Base-by-base conservation (phyloP, 2,888 invertebrate species). In the Acanthopleura granulata region DNA sequence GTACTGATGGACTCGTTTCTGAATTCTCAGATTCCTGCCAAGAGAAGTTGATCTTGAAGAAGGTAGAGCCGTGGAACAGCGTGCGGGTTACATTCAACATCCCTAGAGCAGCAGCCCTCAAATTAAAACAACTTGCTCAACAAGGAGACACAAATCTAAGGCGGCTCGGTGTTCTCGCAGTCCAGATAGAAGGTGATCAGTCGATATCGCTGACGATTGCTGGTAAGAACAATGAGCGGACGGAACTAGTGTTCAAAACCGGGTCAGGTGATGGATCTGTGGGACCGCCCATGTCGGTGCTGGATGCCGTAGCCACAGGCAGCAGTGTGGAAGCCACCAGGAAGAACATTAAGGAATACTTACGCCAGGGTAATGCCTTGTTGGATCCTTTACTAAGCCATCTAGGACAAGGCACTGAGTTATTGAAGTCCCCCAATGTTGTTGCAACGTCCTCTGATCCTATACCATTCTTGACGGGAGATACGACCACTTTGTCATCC, bases 1-100 rank as follows among this genome's bases (percentile, higher is more conserved):
- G 3, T 16, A 18, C 18, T n/a, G n/a, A 16, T 29, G n/a, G 9
- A 70, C 27, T 27, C 49, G n/a, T 70, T 57, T 57, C 70, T 29
- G 14, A 14, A 49, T 49, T 72, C 29, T 72, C 51, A 50, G 72
- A 50, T 29, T 72, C 66, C 66, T 66, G 66, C 25, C 22, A 71
- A 49, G 49, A 71, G 71, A 92, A 92, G 86, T 91, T 94, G 86
- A 92, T 92, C 89, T 93, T 95, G 84, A 93, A 93, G 89, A 95
- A 95, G 91, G 94, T 97, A 92, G 98, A 98, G 94, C 98, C 98
- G 93, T 98, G 97, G 97, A 97, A 97, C 93, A 96, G 97, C 87
- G 98, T 98, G 87, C 95, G 97, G 92, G 97, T 98, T 91, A 98
- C 97, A 92, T 95, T 98, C 93, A 96, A 96, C 91, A 96, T 98